Evolutionary conservation across 2,797 vertebrate species (phyloP).

Genomic region (Phataginus tricuspis): DNA sequence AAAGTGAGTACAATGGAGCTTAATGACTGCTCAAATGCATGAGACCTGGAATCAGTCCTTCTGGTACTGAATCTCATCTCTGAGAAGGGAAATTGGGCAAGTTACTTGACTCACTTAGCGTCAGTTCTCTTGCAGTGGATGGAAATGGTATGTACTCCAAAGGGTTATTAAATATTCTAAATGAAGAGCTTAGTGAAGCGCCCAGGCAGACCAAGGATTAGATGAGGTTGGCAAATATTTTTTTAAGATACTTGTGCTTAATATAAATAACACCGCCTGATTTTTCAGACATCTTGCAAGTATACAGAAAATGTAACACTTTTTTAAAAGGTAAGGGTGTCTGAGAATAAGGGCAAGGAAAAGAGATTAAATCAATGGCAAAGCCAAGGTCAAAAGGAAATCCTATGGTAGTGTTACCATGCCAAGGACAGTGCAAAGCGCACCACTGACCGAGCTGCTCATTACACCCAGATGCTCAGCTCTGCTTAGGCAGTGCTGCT

Average conservation of each 20-base stretch:
- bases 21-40: not conserved
- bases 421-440: not conserved
- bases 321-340: not conserved
- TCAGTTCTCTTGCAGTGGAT: not conserved
- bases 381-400: not conserved
- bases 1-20: not conserved
- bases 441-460: not conserved
- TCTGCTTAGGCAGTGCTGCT: not conserved
- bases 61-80: not conserved
- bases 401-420: accelerated
- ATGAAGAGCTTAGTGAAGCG: not conserved
- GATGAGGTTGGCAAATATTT: not conserved
- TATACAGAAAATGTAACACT: not conserved
- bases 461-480: not conserved
- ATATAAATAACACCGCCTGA: not conserved
- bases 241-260: not conserved
- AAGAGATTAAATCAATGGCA: not conserved
- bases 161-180: not conserved
- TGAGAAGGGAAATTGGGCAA: not conserved
- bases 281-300: not conserved
- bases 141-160: not conserved
- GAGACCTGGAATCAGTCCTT: not conserved
- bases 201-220: not conserved
- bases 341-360: not conserved
- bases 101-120: not conserved